These are phyloP conservation scores for Cabera pusaria DNA, from an alignment of 2,888 invertebrate species.

Conservation along the genomic window DNA sequence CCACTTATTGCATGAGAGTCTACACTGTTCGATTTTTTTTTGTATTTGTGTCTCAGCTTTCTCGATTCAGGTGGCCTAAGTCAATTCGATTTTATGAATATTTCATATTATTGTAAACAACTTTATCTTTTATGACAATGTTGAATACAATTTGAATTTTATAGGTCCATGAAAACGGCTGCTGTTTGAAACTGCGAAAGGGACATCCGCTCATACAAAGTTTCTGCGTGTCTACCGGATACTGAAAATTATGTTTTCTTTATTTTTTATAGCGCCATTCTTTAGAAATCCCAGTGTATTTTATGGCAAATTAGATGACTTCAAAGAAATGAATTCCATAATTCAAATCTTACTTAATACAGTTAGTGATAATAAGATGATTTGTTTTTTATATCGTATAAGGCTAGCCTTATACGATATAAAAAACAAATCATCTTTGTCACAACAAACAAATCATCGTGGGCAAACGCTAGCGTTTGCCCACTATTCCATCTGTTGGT, in stretches of 20 bases:
- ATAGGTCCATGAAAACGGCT: slow-evolving; percentile 55
- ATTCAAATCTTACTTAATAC: too few relatives aligned
- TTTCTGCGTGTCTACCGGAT: slow-evolving; percentile 22
- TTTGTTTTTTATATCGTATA: too few relatives aligned
- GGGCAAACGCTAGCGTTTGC: too few relatives aligned
- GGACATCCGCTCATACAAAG: slow-evolving; percentile 37
- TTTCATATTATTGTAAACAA: slow-evolving; percentile 77
- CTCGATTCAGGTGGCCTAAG: slow-evolving; percentile 57
- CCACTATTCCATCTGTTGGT: too few relatives aligned
- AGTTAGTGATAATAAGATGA: too few relatives aligned
- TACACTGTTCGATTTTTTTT: slow-evolving; percentile 52
- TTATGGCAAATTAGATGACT: too few relatives aligned
- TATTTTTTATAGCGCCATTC: slow-evolving; percentile 20
- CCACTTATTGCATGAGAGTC: slow-evolving; percentile 50
- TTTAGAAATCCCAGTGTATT: too few relatives aligned
- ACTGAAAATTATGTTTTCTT: slow-evolving; percentile 23
- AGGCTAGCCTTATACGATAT: too few relatives aligned
- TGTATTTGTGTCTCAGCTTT: slow-evolving; percentile 43
- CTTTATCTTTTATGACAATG: slow-evolving; percentile 67
- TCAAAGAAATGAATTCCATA: too few relatives aligned
- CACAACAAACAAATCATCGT: too few relatives aligned
- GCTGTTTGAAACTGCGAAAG: slow-evolving; percentile 45
- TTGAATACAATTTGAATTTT: slow-evolving; percentile 65
- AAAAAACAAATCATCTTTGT: too few relatives aligned
- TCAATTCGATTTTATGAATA: slow-evolving; percentile 72